Evolutionary conservation across 1,140 invertebrate genomes (phyloP).

Genomic region (Polypedilum vanderplanki): DNA sequence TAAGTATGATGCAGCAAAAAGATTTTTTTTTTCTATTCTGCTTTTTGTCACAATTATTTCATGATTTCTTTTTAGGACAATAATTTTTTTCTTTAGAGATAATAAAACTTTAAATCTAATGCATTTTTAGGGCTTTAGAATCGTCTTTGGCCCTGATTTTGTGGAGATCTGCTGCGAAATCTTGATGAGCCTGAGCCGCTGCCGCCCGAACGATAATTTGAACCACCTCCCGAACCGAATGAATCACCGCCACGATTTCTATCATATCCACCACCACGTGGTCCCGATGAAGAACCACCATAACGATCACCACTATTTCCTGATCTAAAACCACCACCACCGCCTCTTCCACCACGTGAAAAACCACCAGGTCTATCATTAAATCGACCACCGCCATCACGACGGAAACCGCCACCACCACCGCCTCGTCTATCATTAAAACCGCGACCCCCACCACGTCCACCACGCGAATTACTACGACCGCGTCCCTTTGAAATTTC

Average conservation of each 20-base stretch:
- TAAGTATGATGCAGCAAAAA: not conserved
- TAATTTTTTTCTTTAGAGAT: not conserved
- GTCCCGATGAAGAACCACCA: conserved; percentile 41
- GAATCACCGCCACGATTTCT: conserved; percentile 44
- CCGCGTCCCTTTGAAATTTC: conserved; percentile 71
- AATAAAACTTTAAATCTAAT: not conserved
- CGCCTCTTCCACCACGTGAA: conserved; percentile 43
- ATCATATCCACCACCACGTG: conserved; percentile 44
- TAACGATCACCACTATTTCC: conserved; percentile 33
- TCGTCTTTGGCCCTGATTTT: conserved; percentile 32
- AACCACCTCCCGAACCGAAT: conserved; percentile 45
- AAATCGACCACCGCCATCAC: conserved; percentile 44
- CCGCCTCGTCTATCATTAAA: conserved; percentile 46
- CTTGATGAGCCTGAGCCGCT: conserved; percentile 42
- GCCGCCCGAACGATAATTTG: conserved; percentile 38
- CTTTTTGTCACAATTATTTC: not conserved
- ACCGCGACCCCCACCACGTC: conserved; percentile 47
- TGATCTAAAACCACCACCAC: conserved; percentile 40
- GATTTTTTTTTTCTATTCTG: not conserved
- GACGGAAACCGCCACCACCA: conserved; percentile 39
- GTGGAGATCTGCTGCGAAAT: conserved; percentile 47
- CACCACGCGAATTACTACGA: conserved; percentile 40
- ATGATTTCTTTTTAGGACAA: not conserved
- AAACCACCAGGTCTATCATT: conserved; percentile 40
- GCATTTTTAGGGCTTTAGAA: conserved; percentile 26